phyloP scores from a whole-genome alignment of 2,797 vertebrate species.

The Nannoperca australis region DNA sequence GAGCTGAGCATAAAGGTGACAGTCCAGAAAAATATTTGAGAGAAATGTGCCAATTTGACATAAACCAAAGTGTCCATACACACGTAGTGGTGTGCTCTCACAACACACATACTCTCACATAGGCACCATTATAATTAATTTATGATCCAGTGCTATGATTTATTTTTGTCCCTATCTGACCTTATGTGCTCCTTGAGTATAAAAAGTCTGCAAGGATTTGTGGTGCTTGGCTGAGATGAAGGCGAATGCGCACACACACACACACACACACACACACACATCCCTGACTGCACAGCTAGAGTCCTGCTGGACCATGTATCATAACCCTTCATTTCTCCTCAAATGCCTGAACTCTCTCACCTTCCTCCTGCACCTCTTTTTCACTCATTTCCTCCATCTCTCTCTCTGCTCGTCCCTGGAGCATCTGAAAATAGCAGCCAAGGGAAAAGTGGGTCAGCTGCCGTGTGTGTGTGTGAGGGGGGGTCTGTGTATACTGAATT shows the following conservation, averaged over 20 bases:
- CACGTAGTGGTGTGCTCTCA: not conserved
- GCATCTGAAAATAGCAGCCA: conserved; percentile 85
- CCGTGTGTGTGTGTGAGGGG: conserved; percentile 46
- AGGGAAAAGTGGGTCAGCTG: conserved; percentile 85
- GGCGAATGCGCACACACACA: conserved; percentile 10
- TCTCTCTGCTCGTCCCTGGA: conserved; percentile 72
- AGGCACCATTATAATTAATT: conserved; percentile 62
- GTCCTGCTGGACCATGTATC: conserved; percentile 63
- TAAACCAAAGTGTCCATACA: conserved; percentile 21
- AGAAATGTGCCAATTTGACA: conserved; percentile 30
- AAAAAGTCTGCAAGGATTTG: conserved; percentile 65
- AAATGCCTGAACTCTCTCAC: conserved; percentile 61
- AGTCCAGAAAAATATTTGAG: conserved; percentile 17
- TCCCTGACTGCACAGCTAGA: conserved; percentile 28
- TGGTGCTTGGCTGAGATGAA: conserved; percentile 36
- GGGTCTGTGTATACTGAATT: conserved; percentile 34
- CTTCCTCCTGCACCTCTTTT: conserved; percentile 65
- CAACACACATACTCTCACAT: conserved; percentile 15
- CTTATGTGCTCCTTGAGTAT: conserved; percentile 55
- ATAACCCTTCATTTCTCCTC: conserved; percentile 66
- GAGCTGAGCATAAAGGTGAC: not conserved
- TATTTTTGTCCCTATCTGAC: conserved; percentile 74
- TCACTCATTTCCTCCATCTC: conserved; percentile 59
- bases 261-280: conserved; percentile 27
- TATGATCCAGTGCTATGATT: conserved; percentile 67